These are phyloP conservation scores for Nebria ingens DNA, from an alignment of 1,140 invertebrate genomes.

Conservation along the genomic window DNA sequence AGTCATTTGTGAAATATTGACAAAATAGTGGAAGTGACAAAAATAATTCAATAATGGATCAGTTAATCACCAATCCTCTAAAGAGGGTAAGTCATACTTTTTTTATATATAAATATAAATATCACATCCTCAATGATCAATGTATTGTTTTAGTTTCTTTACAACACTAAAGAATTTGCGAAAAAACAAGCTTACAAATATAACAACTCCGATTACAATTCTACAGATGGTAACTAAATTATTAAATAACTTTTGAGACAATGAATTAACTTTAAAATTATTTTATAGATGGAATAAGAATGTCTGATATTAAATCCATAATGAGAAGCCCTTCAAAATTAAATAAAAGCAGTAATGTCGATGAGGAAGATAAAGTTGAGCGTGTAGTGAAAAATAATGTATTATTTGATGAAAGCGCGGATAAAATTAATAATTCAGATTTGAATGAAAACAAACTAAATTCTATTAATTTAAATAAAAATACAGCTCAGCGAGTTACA, in stretches of 20 bases:
- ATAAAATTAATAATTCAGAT: not conserved
- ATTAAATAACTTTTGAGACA: too few relatives aligned
- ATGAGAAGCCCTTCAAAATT: not conserved
- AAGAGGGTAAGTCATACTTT: conserved; percentile 5
- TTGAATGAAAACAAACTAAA: not conserved
- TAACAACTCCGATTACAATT: too few relatives aligned
- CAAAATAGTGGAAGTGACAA: not conserved
- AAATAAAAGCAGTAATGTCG: not conserved
- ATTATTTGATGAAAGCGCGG: not conserved
- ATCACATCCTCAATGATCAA: not conserved
- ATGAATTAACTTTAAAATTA: conserved; percentile 7
- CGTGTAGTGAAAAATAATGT: not conserved
- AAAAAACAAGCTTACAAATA: not conserved
- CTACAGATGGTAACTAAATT: too few relatives aligned
- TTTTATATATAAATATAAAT: not conserved
- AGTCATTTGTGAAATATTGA: not conserved
- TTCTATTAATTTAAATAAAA: not conserved
- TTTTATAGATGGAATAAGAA: not conserved
- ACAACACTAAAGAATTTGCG: not conserved
- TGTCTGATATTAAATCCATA: not conserved
- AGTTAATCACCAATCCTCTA: not conserved
- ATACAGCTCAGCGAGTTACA: not conserved
- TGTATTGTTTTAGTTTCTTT: not conserved
- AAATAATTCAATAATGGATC: not conserved
- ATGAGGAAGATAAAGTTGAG: not conserved